Evolutionary conservation across 2,113 vertebrate genomes (phyloP).

Genomic region (Stictonetta naevosa): DNA sequence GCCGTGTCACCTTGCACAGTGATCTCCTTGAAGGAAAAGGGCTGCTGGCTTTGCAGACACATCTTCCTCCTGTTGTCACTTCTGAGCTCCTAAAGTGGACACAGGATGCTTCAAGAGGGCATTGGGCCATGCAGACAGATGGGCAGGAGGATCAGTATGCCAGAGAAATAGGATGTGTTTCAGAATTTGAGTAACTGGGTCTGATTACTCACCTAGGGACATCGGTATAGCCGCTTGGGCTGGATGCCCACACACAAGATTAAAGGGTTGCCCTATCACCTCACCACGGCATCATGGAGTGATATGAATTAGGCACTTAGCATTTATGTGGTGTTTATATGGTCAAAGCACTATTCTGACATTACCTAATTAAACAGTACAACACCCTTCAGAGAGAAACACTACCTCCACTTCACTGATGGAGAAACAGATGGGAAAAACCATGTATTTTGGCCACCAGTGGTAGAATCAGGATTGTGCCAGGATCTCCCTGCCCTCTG

Average conservation of each 20-base stretch:
- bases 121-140: constrained; percentile 46
- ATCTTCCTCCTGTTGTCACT: not conserved
- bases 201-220: not conserved
- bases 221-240: not conserved
- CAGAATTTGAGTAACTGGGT: not conserved
- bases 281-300: not conserved
- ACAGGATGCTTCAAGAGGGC: not conserved
- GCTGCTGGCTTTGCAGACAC: not conserved
- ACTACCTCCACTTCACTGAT: not conserved
- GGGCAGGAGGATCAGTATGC: not conserved
- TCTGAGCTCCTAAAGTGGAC: not conserved
- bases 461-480: not conserved
- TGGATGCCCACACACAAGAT: not conserved
- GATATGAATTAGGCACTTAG: not conserved
- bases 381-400: not conserved
- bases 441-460: not conserved
- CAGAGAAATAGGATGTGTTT: not conserved
- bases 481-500: not conserved
- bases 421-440: constrained; percentile 6
- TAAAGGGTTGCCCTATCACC: not conserved
- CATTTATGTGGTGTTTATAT: not conserved
- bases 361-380: not conserved
- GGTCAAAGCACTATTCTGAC: not conserved
- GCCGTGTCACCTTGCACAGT: not conserved
- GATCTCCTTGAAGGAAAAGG: not conserved